Conservation (phyloP, 2,113 vertebrate species). For the Egretta garzetta region DNA sequence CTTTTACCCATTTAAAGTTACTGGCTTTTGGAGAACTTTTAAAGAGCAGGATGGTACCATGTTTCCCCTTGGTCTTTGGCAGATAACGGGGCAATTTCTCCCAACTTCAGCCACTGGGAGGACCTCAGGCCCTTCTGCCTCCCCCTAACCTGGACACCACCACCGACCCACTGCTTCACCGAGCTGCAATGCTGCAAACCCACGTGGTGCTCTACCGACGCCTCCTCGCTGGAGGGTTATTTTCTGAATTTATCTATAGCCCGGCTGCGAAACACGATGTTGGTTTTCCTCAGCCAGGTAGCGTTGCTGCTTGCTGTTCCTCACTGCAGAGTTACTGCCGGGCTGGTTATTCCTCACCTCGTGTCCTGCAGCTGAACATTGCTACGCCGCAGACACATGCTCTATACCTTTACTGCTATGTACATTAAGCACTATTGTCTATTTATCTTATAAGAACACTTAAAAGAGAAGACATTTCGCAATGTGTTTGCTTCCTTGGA, state of each 20-base stretch:
- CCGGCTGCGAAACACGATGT: background rate
- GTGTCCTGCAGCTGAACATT: background rate
- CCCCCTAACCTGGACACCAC: too few species aligned
- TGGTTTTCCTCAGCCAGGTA: background rate
- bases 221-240: background rate
- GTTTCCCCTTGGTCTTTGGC: background rate
- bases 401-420: background rate
- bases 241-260: background rate
- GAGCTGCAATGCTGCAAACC: accelerated
- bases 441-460: background rate
- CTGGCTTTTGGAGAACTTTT: background rate
- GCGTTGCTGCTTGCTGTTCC: background rate
- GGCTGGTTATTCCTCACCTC: background rate
- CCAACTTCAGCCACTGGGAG: background rate
- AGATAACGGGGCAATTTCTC: background rate
- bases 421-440: background rate
- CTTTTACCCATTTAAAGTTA: accelerated
- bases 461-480: background rate
- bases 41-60: background rate
- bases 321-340: background rate
- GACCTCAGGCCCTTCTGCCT: background rate
- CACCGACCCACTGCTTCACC: accelerated
- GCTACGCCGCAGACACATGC: background rate
- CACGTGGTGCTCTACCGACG: accelerated
- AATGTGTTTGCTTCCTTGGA: background rate